These are phyloP conservation scores for Monochamus alternatus DNA, from an alignment of 2,888 invertebrate genomes.

Conservation along the genomic window DNA sequence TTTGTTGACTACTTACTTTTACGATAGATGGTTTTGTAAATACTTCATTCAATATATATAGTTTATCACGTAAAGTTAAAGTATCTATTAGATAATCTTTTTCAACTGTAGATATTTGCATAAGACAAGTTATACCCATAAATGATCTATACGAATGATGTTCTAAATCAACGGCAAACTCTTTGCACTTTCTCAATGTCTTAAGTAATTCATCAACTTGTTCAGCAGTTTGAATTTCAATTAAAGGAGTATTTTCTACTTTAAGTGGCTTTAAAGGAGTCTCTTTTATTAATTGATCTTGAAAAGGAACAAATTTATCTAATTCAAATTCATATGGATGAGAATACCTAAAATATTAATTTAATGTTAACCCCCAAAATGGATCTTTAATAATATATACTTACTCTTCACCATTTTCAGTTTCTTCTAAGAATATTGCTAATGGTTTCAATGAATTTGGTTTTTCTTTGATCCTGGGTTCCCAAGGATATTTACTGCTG, in stretches of 20 bases:
- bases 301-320: constrained; percentile 78
- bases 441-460: constrained; percentile 90
- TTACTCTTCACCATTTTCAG: constrained; percentile 76
- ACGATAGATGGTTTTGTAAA: constrained; percentile 92
- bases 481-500: constrained; percentile 80
- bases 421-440: constrained; percentile 81
- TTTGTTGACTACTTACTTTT: constrained; percentile 77
- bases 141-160: constrained; percentile 95
- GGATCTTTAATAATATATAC: constrained; percentile 31
- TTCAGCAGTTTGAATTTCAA: constrained; percentile 79
- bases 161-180: constrained; percentile 93
- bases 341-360: constrained; percentile 75
- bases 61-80: constrained; percentile 84
- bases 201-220: constrained; percentile 79
- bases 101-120: constrained; percentile 91
- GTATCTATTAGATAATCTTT: constrained; percentile 94
- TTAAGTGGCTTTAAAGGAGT: constrained; percentile 70
- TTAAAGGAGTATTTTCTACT: constrained; percentile 78
- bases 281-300: constrained; percentile 70
- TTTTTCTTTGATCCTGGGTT: constrained; percentile 88
- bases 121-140: constrained; percentile 94
- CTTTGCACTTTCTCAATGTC: constrained; percentile 78
- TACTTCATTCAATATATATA: constrained; percentile 88
- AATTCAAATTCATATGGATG: constrained; percentile 94
- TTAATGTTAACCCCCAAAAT: constrained; percentile 28